phyloP scores from a whole-genome alignment of 2,797 vertebrate species.

The Labroides dimidiatus region DNA sequence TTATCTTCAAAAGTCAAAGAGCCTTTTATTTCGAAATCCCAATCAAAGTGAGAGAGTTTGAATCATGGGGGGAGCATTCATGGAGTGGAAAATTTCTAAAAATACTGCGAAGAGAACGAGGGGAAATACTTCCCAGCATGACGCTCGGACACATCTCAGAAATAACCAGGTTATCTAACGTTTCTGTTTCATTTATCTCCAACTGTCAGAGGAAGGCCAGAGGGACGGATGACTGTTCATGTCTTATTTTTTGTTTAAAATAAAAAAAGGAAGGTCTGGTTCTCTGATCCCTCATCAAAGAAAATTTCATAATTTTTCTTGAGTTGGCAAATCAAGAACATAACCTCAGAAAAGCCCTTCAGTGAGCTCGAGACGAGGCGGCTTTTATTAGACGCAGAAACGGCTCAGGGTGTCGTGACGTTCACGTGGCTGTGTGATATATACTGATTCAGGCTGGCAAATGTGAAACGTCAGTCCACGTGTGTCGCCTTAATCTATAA shows the following conservation, averaged over 20 bases:
- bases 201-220: not conserved
- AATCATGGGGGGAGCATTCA: not conserved
- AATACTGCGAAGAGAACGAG: not conserved
- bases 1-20: not conserved
- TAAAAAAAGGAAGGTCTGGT: not conserved
- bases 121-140: too few relatives aligned
- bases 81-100: not conserved
- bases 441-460: not conserved
- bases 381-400: not conserved
- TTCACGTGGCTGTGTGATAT: not conserved
- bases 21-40: not conserved
- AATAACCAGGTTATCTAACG: constrained; percentile 1
- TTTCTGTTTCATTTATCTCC: constrained; percentile 12
- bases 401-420: not conserved
- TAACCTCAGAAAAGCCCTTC: not conserved
- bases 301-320: constrained; percentile 13
- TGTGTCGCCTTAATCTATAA: not conserved
- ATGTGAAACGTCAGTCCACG: not conserved
- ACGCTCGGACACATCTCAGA: too few relatives aligned
- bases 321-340: constrained; percentile 5
- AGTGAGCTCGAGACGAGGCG: not conserved
- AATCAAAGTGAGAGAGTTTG: not conserved
- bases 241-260: constrained; percentile 7
- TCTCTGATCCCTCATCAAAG: not conserved
- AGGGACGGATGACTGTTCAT: constrained; percentile 1